A percentile compares a stretch with the other conserved stretches of the same genome.
Evolutionary conservation across 2,113 vertebrate genomes (phyloP).

Genomic region (Neolamprologus brichardi): DNA sequence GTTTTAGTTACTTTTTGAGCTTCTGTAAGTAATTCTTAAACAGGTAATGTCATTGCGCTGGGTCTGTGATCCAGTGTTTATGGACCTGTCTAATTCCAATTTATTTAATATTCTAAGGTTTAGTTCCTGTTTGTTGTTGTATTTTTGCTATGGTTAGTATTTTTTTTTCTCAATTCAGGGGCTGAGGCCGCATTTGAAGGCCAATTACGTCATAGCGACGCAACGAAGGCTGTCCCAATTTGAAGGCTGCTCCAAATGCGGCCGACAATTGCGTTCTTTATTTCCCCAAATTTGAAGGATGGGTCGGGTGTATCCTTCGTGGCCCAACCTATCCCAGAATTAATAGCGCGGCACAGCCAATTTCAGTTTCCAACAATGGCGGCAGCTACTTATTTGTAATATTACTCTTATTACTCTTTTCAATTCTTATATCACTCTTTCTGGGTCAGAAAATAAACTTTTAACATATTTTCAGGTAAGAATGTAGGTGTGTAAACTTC

Average conservation of each 20-base stretch:
- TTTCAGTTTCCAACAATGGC: not conserved
- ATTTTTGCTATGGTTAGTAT: not conserved
- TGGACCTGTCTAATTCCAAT: not conserved
- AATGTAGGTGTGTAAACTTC: not conserved
- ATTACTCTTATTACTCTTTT: not conserved
- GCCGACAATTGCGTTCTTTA: fast-evolving
- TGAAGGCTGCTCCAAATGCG: not conserved
- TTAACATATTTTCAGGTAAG: not conserved
- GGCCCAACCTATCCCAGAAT: not conserved
- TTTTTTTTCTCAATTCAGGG: not conserved
- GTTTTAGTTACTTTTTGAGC: not conserved
- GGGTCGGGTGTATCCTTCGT: not conserved
- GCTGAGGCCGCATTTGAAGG: not conserved
- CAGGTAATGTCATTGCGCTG: not conserved
- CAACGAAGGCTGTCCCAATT: not conserved
- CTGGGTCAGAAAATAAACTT: not conserved
- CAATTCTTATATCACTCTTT: not conserved
- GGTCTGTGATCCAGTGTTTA: not conserved
- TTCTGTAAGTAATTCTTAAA: not conserved
- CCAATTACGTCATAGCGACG: not conserved
- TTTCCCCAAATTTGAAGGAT: not conserved
- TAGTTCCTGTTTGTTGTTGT: not conserved
- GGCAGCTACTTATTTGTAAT: not conserved
- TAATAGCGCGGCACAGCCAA: not conserved
- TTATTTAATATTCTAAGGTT: not conserved